Base-by-base conservation (phyloP, 2,797 vertebrate species). In the Ispidina picta region DNA sequence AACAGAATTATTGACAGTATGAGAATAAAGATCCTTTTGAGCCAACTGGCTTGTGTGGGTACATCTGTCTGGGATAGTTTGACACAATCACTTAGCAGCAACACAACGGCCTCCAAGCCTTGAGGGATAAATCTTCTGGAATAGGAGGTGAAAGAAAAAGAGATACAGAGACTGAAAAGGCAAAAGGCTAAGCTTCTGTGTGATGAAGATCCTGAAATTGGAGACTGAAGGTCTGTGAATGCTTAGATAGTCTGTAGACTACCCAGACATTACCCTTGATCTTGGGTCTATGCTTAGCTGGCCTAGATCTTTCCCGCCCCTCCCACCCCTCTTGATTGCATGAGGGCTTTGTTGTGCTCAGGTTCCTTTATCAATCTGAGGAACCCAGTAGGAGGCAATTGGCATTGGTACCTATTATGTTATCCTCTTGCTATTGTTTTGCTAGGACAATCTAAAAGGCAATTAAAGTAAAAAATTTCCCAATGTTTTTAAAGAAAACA, bases 401-500 rank as follows among this genome's bases (percentile, higher is more conserved):
- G 41, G 77, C 77, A 89, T 87, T 78, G 82, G 74, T 60, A 94
- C 70, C 76, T 81, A 6, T 92, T 91, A 76, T 0, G 0, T 87
- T 87, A 83, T 83, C 66, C 41, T 84, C 74, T 74, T 62, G 89
- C 74, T 74, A 94, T 91, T 95, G 91, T 95, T 92, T 88, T 77
- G 41, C 54, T 58, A 80, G 77, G 71, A 79, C 88, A 91, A 93
- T 86, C 55, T 79, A 71, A 88, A 86, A 65, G 5, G 15, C 46
- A 91, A 82, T 71, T 82, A 23, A 78, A 91, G 66, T 59, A 62
- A 83, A 60, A 64, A 59, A 19, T 63, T 93, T 68, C 43, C 74
- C 74, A 82, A 29, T 15, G 3, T 17, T 86, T 86, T 72, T 51
- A 6, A 87, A 93, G 73, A 70, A 95, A 89, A 88, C 59, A 18